Evolutionary conservation across 2,113 vertebrate species (phyloP), one percentile per base, ranked within the genome.

Genomic region (Corythornis cristatus): DNA sequence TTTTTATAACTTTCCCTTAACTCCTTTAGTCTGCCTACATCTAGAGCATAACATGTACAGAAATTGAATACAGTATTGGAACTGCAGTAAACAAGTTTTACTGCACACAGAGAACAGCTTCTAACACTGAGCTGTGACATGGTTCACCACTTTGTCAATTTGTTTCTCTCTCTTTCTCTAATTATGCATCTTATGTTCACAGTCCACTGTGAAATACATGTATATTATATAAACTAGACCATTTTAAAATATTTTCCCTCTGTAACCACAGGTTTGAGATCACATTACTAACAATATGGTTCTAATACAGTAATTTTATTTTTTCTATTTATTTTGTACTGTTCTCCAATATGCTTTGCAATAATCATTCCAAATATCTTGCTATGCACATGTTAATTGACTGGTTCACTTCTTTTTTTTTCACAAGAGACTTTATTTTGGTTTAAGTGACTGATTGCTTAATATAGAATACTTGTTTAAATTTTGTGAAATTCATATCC

Each of bases 121-220:
- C 29, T 64, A 81, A 72, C 48, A 37, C 43, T 45, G 21, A 65
- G 37, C 35, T 89, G n/a, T 37, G 35, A 16, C 40, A 73, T 11
- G 16, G 66, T 71, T 90, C 89, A 35, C 65, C 72, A 57, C 14
- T 37, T 40, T 37, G n/a, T 50, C 57, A 62, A 21, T 89, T 68
- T 79, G 18, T 70, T 93, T 85, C 22, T 10, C 18, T 26, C 54
- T 91, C 42, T 84, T 92, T 8, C 22, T 46, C 54, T 95, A 58
- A 85, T 92, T 83, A 84, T 43, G 31, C 48, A 65, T 67, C 40
- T 72, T 84, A 43, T 90, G 43, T 92, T 91, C 83, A 65, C 85
- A 88, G 71, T 83, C 46, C 58, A 70, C n/a, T 60, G 45, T 73
- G 65, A 93, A 35, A 61, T 31, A 19, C 40, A 72, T 2, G 1